Conservation (phyloP, 2,113 vertebrate genomes). For the Notothenia coriiceps region DNA sequence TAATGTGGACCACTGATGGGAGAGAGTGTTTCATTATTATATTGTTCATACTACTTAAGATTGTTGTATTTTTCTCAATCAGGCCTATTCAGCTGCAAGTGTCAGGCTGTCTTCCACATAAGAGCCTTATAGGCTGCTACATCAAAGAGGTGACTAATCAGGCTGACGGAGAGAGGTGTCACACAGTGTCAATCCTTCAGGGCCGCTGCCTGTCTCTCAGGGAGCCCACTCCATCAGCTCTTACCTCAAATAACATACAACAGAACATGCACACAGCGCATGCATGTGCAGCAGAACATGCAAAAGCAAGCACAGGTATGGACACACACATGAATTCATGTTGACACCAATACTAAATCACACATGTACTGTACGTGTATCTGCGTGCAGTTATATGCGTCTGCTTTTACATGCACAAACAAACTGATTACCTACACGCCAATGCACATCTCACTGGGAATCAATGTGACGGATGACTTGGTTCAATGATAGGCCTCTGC, state of each 20-base stretch:
- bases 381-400: not conserved
- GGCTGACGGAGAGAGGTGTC: slow-evolving; percentile 70
- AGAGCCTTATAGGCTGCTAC: slow-evolving; percentile 63
- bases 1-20: slow-evolving; percentile 18
- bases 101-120: slow-evolving; percentile 46
- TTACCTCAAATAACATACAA: slow-evolving; percentile 63
- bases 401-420: not conserved
- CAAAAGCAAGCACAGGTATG: not conserved
- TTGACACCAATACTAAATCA: not conserved
- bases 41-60: slow-evolving; percentile 2
- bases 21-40: slow-evolving; percentile 8
- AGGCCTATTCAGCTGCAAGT: slow-evolving; percentile 47
- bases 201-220: slow-evolving; percentile 55
- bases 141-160: slow-evolving; percentile 79
- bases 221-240: slow-evolving; percentile 61
- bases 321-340: not conserved
- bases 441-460: slow-evolving; percentile 53
- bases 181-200: slow-evolving; percentile 75
- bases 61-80: slow-evolving; percentile 51
- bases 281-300: slow-evolving; percentile 9
- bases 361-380: not conserved
- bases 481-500: slow-evolving; percentile 62
- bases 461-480: slow-evolving; percentile 49
- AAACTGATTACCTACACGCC: not conserved
- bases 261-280: not conserved